phyloP scores from a whole-genome alignment of 2,888 invertebrate genomes.

The Endotricha flammealis region DNA sequence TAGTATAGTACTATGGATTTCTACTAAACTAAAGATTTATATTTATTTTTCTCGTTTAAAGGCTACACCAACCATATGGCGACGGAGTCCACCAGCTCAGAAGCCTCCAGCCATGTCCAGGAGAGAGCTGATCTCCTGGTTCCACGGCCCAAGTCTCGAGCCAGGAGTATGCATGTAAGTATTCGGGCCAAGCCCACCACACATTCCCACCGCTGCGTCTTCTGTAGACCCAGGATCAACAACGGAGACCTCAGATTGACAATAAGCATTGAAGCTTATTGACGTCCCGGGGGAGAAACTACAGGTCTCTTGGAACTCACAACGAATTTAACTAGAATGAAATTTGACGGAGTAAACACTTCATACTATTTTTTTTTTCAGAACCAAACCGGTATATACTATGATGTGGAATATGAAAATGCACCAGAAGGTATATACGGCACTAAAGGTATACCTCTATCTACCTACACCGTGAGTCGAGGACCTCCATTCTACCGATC shows the following conservation, averaged over 20 bases:
- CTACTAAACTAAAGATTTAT: too few relatives aligned
- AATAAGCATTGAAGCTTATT: too few relatives aligned
- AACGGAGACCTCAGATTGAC: too few relatives aligned
- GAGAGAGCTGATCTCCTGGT: constrained; percentile 89
- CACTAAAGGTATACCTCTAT: constrained; percentile 85
- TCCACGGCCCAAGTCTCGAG: constrained; percentile 89
- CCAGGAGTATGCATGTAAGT: constrained; percentile 75
- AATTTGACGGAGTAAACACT: too few relatives aligned
- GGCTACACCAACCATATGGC: constrained; percentile 64
- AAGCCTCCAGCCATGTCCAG: constrained; percentile 74
- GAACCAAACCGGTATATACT: constrained; percentile 94
- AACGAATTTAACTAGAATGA: too few relatives aligned
- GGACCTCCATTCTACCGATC: constrained; percentile 78
- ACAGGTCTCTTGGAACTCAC: too few relatives aligned
- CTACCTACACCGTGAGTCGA: constrained; percentile 88
- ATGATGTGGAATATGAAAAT: constrained; percentile 92
- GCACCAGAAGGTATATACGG: constrained; percentile 79
- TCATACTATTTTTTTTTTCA: constrained; percentile 70
- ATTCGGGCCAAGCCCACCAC: constrained; percentile 27
- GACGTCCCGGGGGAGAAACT: too few relatives aligned
- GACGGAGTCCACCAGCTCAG: constrained; percentile 61
- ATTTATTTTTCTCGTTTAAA: too few relatives aligned
- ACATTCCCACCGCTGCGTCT: too few relatives aligned
- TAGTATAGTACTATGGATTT: too few relatives aligned
- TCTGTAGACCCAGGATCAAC: too few relatives aligned